A percentile compares a stretch with the other conserved stretches of the same genome.
Conservation (phyloP, 2,888 invertebrate genomes). For the Tenthredo mesomela region DNA sequence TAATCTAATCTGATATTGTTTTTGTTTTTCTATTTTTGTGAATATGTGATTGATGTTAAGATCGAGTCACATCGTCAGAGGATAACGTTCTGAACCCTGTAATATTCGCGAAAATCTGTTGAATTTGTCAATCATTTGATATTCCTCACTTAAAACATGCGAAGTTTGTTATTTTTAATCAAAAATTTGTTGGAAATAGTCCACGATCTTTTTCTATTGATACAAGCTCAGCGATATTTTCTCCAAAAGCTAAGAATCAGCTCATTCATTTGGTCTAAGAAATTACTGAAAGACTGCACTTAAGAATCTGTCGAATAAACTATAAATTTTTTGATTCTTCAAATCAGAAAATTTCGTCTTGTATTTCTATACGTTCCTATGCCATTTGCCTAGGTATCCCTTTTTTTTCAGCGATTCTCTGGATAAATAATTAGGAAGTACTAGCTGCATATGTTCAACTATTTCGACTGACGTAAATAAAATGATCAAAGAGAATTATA, state of each 20-base stretch:
- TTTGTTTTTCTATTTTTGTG: background rate
- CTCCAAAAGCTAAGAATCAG: background rate
- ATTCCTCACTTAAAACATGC: background rate
- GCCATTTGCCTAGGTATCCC: background rate
- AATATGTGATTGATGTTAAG: background rate
- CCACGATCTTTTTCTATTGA: background rate
- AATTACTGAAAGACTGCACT: background rate
- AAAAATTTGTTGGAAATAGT: background rate
- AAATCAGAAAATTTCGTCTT: background rate
- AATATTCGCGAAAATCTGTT: background rate
- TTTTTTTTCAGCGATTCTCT: background rate
- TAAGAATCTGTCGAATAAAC: background rate
- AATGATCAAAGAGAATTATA: background rate
- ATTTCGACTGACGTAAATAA: background rate
- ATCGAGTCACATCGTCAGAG: background rate
- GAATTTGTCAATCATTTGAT: background rate
- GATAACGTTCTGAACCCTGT: background rate
- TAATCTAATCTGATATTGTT: background rate
- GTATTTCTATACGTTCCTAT: background rate
- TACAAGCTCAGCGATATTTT: too few relatives aligned
- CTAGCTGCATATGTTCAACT: background rate
- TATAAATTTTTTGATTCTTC: background rate
- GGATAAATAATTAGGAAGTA: background rate
- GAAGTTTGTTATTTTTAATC: background rate
- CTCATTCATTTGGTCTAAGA: background rate